Conservation (phyloP, 2,113 vertebrate genomes). For the Machaerirhynchus nigripectus region DNA sequence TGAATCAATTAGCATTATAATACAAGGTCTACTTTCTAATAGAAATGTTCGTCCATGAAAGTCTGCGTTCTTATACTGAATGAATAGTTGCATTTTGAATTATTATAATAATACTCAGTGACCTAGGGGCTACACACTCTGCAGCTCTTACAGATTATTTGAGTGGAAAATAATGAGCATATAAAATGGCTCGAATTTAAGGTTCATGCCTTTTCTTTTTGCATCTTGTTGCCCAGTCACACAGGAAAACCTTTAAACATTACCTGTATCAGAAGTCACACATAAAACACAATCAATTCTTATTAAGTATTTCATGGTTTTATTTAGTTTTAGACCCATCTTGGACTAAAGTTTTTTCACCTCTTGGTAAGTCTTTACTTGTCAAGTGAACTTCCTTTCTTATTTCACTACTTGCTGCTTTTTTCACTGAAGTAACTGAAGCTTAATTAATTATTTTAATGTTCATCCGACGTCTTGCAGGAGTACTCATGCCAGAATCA, state of each 20-base stretch:
- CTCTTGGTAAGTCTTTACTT: background rate
- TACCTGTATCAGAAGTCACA: background rate
- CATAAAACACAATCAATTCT: background rate
- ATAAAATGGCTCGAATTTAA: background rate
- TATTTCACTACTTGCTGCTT: background rate
- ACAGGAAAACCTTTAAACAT: background rate
- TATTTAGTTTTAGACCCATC: background rate
- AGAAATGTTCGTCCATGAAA: background rate
- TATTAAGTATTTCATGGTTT: background rate
- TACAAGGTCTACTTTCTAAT: background rate
- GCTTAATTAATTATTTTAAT: background rate
- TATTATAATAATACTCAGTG: background rate
- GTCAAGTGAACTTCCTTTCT: background rate
- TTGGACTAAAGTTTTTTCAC: background rate
- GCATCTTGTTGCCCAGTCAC: background rate
- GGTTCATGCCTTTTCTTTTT: background rate
- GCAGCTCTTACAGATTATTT: background rate
- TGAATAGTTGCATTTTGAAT: background rate
- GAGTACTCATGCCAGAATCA: background rate
- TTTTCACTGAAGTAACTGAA: background rate
- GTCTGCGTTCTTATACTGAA: background rate
- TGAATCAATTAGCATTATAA: background rate
- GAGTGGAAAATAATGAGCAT: background rate
- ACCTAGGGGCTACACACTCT: background rate
- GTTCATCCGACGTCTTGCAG: background rate